Evolutionary conservation across 2,888 invertebrate species (phyloP), one percentile per base, ranked within the genome.

Genomic region (Drosophila hamatofila): DNA sequence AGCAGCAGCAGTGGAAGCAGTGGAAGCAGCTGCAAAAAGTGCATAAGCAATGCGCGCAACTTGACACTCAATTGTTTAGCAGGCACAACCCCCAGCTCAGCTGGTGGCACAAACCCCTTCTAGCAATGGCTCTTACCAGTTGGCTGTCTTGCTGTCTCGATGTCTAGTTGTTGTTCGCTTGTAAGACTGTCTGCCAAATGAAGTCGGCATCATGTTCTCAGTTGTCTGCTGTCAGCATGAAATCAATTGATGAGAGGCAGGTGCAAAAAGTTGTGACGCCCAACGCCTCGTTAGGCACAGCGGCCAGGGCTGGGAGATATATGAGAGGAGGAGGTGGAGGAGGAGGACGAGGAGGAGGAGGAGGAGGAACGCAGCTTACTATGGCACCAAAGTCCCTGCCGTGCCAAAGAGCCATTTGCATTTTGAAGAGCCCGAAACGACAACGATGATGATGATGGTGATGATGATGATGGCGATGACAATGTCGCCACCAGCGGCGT

Each of bases 381-480:
- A 35, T 21, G 42, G 52, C 18, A n/a, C 42, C 21, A 59, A 49
- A 42, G 37, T 54, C 54, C 60, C 44, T 88, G 84, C 78, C 84
- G 84, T 84, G 84, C 83, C 83, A 79, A 88, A 77, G 83, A 73
- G 88, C 78, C 79, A 84, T 85, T 85, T 88, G 83, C 83, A 83
- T 86, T 83, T 68, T 86, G 86, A 88, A 88, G 86, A 73, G 83
- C 42, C 44, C 58, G 52, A 57, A 52, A 52, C 46, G 37, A 61
- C 42, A 54, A 49, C 42, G 54, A 69, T 51, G 60, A 59, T 51
- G 48, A 56, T 21, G 37, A 66, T 41, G 57, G 48, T 55, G 52
- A 72, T 54, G 27, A 59, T 37, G 56, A 33, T 39, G 21, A 58
- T 51, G 69, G 67, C 56, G 66, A 59, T 68, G 79, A 52, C 27